Conservation (phyloP, 2,888 invertebrate genomes). For the Pherbina coryleti region DNA sequence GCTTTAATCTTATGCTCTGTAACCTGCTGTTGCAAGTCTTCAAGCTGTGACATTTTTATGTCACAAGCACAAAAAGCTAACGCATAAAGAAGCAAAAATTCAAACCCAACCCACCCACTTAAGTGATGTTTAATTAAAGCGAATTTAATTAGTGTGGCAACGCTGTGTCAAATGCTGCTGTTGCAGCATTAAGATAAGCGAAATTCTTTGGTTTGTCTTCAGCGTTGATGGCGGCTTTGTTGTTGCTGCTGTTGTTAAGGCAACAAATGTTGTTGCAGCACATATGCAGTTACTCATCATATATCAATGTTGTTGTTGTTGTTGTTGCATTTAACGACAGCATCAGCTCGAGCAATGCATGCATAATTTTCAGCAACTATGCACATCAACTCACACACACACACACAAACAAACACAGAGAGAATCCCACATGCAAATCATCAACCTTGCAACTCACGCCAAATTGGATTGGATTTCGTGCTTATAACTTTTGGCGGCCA, state of each 20-base stretch:
- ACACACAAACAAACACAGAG: neutral
- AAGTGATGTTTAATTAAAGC: constrained; percentile 27
- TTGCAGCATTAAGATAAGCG: neutral
- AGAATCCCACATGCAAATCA: neutral
- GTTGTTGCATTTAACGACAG: neutral
- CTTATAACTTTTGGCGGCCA: constrained; percentile 47
- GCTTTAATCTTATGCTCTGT: no score
- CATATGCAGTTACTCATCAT: neutral
- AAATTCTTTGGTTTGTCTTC: no score
- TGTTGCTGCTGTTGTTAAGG: neutral
- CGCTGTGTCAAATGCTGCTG: neutral
- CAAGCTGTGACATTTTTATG: neutral
- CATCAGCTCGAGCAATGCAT: neutral
- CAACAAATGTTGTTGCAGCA: neutral
- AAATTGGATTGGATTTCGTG: constrained; percentile 38
- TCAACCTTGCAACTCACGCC: neutral
- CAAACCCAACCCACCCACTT: neutral
- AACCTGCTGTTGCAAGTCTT: no score
- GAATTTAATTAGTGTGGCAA: constrained; percentile 30
- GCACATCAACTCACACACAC: neutral
- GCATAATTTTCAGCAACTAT: neutral
- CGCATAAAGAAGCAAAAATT: no score
- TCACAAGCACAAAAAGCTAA: neutral
- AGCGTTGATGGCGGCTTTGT: no score
- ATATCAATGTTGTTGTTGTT: neutral